These are phyloP conservation scores for Phyllostomus discolor DNA, from an alignment of 2,113 vertebrate genomes.

Conservation along the genomic window DNA sequence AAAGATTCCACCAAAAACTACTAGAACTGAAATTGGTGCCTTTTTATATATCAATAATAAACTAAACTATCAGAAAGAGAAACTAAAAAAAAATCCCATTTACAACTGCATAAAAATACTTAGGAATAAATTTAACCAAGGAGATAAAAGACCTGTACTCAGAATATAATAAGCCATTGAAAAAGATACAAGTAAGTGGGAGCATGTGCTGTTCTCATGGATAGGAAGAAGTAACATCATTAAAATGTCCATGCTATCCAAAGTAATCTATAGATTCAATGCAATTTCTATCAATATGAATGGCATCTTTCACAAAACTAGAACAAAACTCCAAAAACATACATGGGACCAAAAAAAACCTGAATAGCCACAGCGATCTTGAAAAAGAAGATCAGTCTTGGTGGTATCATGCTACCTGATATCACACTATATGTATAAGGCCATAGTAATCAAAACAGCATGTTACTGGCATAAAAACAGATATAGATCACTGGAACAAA, in stretches of 20 bases:
- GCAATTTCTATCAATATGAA: not conserved
- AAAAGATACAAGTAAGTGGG: not conserved
- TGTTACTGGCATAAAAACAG: not conserved
- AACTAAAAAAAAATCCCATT: not conserved
- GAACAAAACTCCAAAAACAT: not conserved
- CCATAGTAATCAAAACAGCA: not conserved
- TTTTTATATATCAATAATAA: not conserved
- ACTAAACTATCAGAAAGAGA: not conserved
- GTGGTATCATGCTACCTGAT: not conserved
- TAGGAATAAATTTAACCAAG: not conserved
- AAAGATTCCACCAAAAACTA: not conserved
- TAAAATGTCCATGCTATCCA: not conserved
- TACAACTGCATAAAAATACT: not conserved
- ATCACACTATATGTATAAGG: not conserved
- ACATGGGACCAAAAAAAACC: not conserved
- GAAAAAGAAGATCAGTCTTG: not conserved
- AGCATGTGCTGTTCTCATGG: not conserved
- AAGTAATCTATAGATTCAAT: not conserved
- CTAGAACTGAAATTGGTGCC: not conserved
- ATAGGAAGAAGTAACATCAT: not conserved
- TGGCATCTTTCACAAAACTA: not conserved
- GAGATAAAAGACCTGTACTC: not conserved
- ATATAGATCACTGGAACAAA: not conserved
- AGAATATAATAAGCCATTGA: not conserved
- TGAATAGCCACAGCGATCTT: not conserved